Percentiles rank a stretch among this genome's conserved stretches.
phyloP scores from a whole-genome alignment of 53 echinoderm and acorn worm species.

The Apostichopus leukothele region DNA sequence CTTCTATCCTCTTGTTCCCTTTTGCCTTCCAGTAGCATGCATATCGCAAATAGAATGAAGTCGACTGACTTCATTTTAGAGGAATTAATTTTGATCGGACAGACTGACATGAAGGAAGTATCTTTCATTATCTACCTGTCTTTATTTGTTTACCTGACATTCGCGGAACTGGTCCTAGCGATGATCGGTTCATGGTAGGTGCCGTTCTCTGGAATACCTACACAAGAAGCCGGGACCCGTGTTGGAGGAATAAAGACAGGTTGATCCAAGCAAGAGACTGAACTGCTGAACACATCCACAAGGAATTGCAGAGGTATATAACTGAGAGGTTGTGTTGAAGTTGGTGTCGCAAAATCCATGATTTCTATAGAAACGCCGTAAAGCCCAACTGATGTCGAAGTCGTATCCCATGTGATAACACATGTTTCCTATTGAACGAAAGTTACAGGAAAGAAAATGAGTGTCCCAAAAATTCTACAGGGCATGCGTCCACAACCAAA shows the following conservation, averaged over 20 bases:
- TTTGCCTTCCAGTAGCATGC: too few relatives aligned
- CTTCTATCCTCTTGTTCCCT: too few relatives aligned
- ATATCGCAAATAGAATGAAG: too few relatives aligned
- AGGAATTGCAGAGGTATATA: not conserved
- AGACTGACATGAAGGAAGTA: too few relatives aligned
- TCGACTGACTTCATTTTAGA: too few relatives aligned
- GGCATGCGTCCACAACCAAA: too few relatives aligned
- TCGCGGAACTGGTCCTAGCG: constrained; percentile 15
- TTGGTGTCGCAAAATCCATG: not conserved
- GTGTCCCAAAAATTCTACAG: too few relatives aligned
- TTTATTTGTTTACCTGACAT: not conserved
- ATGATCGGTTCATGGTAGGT: not conserved
- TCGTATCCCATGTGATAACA: not conserved
- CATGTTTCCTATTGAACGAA: not conserved
- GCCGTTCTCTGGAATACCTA: not conserved
- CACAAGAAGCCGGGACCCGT: not conserved
- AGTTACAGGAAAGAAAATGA: not conserved
- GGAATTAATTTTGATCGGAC: too few relatives aligned
- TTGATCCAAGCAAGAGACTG: not conserved
- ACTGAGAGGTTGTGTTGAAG: not conserved
- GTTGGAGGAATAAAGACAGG: not conserved
- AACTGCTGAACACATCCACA: not conserved
- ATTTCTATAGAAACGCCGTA: not conserved
- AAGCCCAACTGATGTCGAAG: not conserved
- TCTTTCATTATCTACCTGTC: too few relatives aligned